Base-by-base conservation (phyloP, 1,140 invertebrate genomes). In the Drosophila triauraria region DNA sequence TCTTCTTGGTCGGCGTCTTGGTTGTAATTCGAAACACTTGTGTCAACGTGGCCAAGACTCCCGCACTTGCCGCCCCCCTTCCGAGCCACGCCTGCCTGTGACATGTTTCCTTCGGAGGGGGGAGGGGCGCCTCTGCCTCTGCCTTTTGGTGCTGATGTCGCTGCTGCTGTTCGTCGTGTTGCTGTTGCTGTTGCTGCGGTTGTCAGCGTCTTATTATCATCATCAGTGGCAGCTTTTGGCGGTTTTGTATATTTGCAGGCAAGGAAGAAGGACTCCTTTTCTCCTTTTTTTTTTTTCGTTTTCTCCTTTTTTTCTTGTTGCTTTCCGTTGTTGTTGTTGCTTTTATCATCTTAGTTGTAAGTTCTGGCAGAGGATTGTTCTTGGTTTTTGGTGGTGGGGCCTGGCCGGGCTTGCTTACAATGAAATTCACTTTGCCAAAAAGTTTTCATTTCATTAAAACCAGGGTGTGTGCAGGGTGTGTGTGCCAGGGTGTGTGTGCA, bases 11-110 rank as follows among this genome's bases (percentile, higher is more conserved):
- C 17, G 20, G 20, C 17, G 20, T 67, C 75, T 75, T 13, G 53
- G 72, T 81, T 83, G 84, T 92, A 92, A 92, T 92, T 92, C 74
- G 79, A 90, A 92, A 83, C 91, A 92, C 91, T 92, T 92, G 91
- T 92, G 86, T 77, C 90, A 91, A 75, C 75, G 71, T 78, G 60
- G 60, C 60, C 30, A 75, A 35, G 27, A 42, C 59, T 17, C 30
- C 17, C 40, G 30, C 46, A 50, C 30, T 54, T 46, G 7, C 20
- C 38, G 51, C 38, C 32, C 56, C 17, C 4, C 51, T 5, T 46
- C 8, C 3, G 12, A 13, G 53, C 27, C 38, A 38, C 35, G 53
- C 35, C 54, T 69, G 65, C 58, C 50, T 38, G 40, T 65, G 60
- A 76, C 74, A 65, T 54, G 50, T 54, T 68, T 44, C 62, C 44